Base-by-base conservation (phyloP, 2,113 vertebrate species). In the Sander vitreus region DNA sequence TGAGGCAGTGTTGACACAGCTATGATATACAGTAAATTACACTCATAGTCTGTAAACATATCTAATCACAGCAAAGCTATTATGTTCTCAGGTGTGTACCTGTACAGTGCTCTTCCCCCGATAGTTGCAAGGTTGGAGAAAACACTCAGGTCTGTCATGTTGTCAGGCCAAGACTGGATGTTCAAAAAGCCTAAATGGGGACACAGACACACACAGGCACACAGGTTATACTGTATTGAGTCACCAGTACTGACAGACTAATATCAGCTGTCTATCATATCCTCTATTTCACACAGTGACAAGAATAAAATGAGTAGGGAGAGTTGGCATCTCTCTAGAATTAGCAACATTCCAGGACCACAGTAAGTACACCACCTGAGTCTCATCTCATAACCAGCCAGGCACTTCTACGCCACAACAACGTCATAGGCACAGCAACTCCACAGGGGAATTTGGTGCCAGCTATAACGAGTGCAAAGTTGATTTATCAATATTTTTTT, bases 91-190 rank as follows among this genome's bases (percentile, higher is more conserved):
- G 94, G 93, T 95, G 94, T 66, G 25, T 94, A 99, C 98, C 98
- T 99, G 85, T 99, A 99, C 14, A 99, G 92, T 2, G 97, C 96
- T 95, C 98, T 93, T 80, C 98, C 98, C 21, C 98, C 97, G 0
- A 99, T 99, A 47, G 97, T 99, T 67, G 96, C 97, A 91, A 99
- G 85, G 92, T 97, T 99, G 80, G 97, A 98, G 91, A 99, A 99
- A 43, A 99, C 98, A 88, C 96, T 97, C 87, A 99, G 95, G 89
- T 99, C 98, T 5, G 97, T 98, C 96, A 99, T 97, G 84, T 99
- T 99, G 92, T 97, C 96, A 43, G 98, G 98, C 98, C 98, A 99
- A 0, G 98, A 99, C 73, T 99, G 98, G 90, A 99, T 98, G 90
- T 99, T 99, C 87, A 99, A 92, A 89, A 95, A 99, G 51, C 98